These are phyloP conservation scores for Trematomus loennbergii DNA, from an alignment of 2,113 vertebrate genomes.

Conservation along the genomic window DNA sequence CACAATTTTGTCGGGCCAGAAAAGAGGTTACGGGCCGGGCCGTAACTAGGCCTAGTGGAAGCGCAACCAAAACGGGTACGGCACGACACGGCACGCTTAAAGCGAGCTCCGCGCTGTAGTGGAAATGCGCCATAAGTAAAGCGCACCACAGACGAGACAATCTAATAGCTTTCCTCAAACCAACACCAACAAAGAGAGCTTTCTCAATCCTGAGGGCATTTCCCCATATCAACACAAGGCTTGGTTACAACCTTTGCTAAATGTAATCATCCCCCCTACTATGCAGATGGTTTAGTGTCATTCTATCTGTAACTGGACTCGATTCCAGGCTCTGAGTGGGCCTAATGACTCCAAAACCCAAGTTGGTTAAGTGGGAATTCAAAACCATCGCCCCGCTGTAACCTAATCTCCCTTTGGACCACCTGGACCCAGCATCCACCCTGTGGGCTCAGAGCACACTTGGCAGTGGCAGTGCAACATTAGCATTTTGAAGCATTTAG, in stretches of 20 bases:
- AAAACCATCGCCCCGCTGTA: conserved; percentile 66
- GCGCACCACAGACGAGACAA: neutral
- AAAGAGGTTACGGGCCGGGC: no score
- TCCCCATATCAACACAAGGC: conserved; percentile 57
- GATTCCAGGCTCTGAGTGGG: conserved; percentile 61
- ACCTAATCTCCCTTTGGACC: conserved; percentile 71
- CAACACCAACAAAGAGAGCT: neutral
- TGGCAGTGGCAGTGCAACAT: conserved; percentile 34
- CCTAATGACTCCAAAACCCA: conserved; percentile 75
- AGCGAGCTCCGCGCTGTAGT: no score
- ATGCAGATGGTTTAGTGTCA: conserved; percentile 80
- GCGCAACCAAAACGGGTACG: no score
- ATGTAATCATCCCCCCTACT: conserved; percentile 57
- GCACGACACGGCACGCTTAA: no score
- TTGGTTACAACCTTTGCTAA: conserved; percentile 58
- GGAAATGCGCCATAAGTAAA: no score
- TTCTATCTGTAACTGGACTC: conserved; percentile 80
- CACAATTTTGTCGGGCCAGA: no score
- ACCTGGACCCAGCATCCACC: conserved; percentile 66
- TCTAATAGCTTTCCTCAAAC: conserved; percentile 11
- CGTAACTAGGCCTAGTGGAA: no score
- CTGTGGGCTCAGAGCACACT: conserved; percentile 42
- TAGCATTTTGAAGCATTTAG: conserved; percentile 27
- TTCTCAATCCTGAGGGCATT: conserved; percentile 57
- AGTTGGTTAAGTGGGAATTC: conserved; percentile 77